A percentile compares a stretch with the other conserved stretches of the same genome.
Evolutionary conservation across 2,797 vertebrate genomes (phyloP).

Genomic region (Kryptopterus vitreolus): DNA sequence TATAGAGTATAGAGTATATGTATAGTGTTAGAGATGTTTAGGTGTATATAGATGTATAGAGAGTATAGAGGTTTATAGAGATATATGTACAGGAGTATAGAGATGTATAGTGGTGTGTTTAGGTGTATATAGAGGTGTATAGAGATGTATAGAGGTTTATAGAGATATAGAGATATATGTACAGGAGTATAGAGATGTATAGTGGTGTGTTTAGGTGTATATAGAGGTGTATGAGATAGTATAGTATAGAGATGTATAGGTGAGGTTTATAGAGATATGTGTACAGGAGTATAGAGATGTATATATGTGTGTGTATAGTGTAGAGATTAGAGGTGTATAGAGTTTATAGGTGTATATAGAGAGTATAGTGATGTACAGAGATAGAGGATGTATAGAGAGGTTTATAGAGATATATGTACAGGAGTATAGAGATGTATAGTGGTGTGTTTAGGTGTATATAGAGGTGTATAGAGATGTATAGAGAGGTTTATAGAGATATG

Average conservation of each 20-base stretch:
- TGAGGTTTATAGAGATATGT: neutral
- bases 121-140: neutral
- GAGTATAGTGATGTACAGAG: neutral
- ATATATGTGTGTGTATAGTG: neutral
- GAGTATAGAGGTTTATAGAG: neutral
- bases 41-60: neutral
- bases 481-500: neutral
- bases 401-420: neutral
- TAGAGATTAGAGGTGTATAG: neutral
- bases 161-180: neutral
- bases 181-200: neutral
- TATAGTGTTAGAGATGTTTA: neutral
- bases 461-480: too few relatives aligned
- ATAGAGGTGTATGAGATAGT: neutral
- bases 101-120: neutral
- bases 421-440: neutral
- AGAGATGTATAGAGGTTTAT: neutral
- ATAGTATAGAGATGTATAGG: neutral
- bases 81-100: neutral
- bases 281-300: neutral
- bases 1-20: neutral
- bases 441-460: neutral
- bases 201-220: too few relatives aligned
- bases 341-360: neutral
- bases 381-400: neutral